Evolutionary conservation across 35 echinoderm and acorn worm genomes (phyloP), one percentile per base, ranked within the genome.

Genomic region (Amphiura filiformis): DNA sequence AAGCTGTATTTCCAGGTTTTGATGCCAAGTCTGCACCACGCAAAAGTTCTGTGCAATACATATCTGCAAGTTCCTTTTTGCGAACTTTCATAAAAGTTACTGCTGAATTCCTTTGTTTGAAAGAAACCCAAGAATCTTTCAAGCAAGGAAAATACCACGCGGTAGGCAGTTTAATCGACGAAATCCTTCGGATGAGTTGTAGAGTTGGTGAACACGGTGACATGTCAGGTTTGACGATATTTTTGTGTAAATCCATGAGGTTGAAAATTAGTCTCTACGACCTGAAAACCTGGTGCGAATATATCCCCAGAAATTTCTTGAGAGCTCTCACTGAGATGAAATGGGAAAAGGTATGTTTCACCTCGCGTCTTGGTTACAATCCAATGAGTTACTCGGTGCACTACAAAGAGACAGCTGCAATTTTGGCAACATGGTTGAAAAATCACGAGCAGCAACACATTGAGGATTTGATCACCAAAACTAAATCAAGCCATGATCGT

Each of bases 21-120:
- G n/a, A n/a, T n/a, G n/a, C n/a, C n/a, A n/a, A n/a, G n/a, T n/a
- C n/a, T n/a, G n/a, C n/a, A n/a, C n/a, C n/a, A n/a, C n/a, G n/a
- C n/a, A n/a, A n/a, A n/a, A n/a, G 84, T 33, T 86, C 84, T 75
- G 32, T 86, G 13, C 7, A 86, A 38, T 33, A 32, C 75, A 32
- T 76, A 9, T 70, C 33, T 38, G 84, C 61, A 14, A 34, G 36
- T 28, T 52, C 84, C 0, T 86, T 86, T 39, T 28, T 86, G 35
- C 35, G 36, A 23, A 41, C 52, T 9, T 61, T 86, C 22, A 36
- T 86, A 14, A 52, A 37, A 38, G 52, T 37, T 76, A 34, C n/a
- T 37, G 84, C 56, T 36, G 61, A 86, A 35, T 75, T 76, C 11
- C 28, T 86, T 22, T 40, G 37, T 0, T 37, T 17, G 28, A 39